phyloP scores from a whole-genome alignment of 2,113 vertebrate genomes.

The Syngnathus scovelli region DNA sequence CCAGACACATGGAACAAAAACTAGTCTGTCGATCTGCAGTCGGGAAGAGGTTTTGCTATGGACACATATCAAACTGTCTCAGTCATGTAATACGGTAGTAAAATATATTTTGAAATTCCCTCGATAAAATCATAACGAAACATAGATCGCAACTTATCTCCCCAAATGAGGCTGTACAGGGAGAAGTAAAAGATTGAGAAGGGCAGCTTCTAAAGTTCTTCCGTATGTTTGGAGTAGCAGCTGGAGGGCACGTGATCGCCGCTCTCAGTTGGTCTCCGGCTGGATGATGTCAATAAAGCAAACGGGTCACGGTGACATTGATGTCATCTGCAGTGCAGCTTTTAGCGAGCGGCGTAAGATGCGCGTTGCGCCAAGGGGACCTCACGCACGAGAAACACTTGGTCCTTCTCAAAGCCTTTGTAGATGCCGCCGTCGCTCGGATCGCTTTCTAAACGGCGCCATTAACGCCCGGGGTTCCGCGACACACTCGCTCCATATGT shows the following conservation, averaged over 20 bases:
- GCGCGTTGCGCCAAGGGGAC: slow-evolving; percentile 44
- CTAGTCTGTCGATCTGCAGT: background rate
- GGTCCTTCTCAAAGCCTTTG: slow-evolving; percentile 42
- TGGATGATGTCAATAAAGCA: slow-evolving; percentile 6
- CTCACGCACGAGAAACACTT: slow-evolving; percentile 54
- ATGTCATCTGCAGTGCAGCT: slow-evolving; percentile 65
- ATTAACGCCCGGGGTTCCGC: slow-evolving; percentile 60
- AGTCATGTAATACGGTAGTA: too few relatives aligned
- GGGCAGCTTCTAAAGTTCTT: slow-evolving; percentile 11
- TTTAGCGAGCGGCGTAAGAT: slow-evolving; percentile 37
- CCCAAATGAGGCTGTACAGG: too few relatives aligned
- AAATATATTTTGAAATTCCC: too few relatives aligned
- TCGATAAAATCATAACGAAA: too few relatives aligned
- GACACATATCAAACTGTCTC: too few relatives aligned
- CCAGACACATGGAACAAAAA: background rate
- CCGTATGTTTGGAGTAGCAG: slow-evolving; percentile 17
- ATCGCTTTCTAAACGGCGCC: slow-evolving; percentile 53
- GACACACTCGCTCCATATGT: slow-evolving; percentile 67
- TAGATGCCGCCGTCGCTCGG: slow-evolving; percentile 36
- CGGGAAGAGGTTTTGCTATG: background rate
- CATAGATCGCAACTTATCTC: too few relatives aligned
- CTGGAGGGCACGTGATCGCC: slow-evolving; percentile 27
- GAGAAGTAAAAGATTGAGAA: background rate
- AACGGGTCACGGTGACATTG: slow-evolving; percentile 15
- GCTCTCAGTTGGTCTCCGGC: slow-evolving; percentile 9